phyloP scores from a whole-genome alignment of 1,140 invertebrate genomes.

The Diorhabda carinulata region DNA sequence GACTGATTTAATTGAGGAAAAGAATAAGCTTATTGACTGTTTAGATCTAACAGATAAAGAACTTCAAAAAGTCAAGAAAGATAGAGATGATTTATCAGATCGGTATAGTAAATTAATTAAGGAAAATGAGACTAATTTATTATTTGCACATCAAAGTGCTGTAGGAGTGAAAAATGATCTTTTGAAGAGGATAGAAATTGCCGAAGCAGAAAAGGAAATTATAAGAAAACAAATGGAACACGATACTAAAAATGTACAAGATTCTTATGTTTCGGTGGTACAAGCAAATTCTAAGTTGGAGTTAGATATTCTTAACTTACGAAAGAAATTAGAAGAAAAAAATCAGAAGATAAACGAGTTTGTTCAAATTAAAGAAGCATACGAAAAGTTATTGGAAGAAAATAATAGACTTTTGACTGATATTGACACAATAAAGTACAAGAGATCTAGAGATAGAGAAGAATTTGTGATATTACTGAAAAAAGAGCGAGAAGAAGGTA shows the following conservation, averaged over 20 bases:
- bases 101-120: constrained; percentile 32
- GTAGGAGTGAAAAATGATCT: constrained; percentile 32
- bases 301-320: constrained; percentile 35
- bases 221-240: constrained; percentile 19
- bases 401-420: constrained; percentile 42
- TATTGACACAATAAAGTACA: constrained; percentile 44
- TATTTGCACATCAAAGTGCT: constrained; percentile 29
- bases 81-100: constrained; percentile 30
- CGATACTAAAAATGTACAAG: constrained; percentile 34
- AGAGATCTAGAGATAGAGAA: constrained; percentile 40
- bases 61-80: constrained; percentile 29
- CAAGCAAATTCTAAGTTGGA: constrained; percentile 39
- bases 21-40: constrained; percentile 18
- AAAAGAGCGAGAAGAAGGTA: constrained; percentile 34
- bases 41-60: constrained; percentile 25
- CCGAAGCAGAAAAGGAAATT: constrained; percentile 24
- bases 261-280: constrained; percentile 38
- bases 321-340: constrained; percentile 37
- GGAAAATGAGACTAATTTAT: constrained; percentile 32
- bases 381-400: constrained; percentile 44
- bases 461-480: constrained; percentile 38
- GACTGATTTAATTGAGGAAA: constrained; percentile 12
- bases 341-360: constrained; percentile 32
- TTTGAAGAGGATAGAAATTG: constrained; percentile 23
- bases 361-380: constrained; percentile 40